phyloP scores from a whole-genome alignment of 2,113 vertebrate species.

The Xiphophorus hellerii region DNA sequence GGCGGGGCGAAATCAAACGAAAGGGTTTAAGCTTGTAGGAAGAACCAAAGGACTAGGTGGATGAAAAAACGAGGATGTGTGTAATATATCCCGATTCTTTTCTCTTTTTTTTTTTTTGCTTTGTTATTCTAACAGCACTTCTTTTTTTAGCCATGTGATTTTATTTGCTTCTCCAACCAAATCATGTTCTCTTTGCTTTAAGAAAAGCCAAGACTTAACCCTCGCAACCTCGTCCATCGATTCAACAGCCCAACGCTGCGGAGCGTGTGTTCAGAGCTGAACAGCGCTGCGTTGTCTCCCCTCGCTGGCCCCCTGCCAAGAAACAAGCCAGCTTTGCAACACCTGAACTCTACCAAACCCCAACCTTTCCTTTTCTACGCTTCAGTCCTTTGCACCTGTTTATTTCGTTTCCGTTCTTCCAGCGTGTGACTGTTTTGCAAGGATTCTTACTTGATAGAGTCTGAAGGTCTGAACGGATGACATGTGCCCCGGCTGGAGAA shows the following conservation, averaged over 20 bases:
- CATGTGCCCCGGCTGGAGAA: conserved; percentile 45
- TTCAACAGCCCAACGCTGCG: conserved; percentile 75
- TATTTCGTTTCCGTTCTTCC: conserved; percentile 57
- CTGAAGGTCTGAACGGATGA: conserved; percentile 38
- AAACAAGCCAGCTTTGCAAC: conserved; percentile 64
- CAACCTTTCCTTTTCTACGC: conserved; percentile 67
- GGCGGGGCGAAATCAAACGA: conserved; percentile 1
- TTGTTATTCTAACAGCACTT: conserved; percentile 37
- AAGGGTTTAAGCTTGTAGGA: conserved; percentile 16
- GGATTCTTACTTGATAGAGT: conserved; percentile 53
- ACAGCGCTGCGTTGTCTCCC: conserved; percentile 74
- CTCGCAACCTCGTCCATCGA: conserved; percentile 23
- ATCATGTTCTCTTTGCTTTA: conserved; percentile 41
- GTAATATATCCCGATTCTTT: conserved; percentile 11
- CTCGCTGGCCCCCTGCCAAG: conserved; percentile 69
- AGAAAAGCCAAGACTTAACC: conserved; percentile 26
- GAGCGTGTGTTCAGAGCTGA: conserved; percentile 71
- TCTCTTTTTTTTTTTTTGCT: too few species aligned
- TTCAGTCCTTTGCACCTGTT: conserved; percentile 51
- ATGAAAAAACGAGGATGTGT: neutral
- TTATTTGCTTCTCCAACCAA: conserved; percentile 23
- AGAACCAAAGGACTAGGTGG: neutral
- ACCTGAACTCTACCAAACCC: conserved; percentile 67
- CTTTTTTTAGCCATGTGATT: conserved; percentile 38
- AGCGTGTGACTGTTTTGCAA: conserved; percentile 66